These are phyloP conservation scores for Eilema caniola DNA, from an alignment of 2,888 invertebrate genomes.

Conservation along the genomic window DNA sequence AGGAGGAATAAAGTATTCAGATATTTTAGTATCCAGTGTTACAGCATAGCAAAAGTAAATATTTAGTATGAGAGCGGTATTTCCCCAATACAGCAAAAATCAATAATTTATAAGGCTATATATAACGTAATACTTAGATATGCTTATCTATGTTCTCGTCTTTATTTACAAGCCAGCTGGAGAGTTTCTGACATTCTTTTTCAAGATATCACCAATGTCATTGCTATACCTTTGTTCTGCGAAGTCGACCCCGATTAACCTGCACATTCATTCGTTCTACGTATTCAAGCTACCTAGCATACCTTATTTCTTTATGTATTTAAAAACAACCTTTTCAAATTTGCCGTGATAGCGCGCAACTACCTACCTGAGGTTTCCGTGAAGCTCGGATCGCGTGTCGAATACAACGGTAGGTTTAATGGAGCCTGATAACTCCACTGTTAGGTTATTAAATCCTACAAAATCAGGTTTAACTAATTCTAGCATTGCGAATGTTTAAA, in stretches of 20 bases:
- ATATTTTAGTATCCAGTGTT: no score
- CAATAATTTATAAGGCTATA: no score
- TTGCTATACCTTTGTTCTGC: neutral
- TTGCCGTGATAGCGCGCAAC: constrained; percentile 42
- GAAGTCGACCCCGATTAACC: neutral
- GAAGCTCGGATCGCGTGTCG: constrained; percentile 78
- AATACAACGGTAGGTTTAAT: constrained; percentile 66
- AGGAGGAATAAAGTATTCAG: no score
- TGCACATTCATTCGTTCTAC: neutral
- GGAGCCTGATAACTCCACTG: constrained; percentile 59
- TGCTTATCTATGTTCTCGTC: no score
- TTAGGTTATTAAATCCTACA: constrained; percentile 49
- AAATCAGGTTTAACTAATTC: constrained; percentile 43
- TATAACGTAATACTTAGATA: no score
- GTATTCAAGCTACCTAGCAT: neutral
- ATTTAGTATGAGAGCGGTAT: no score
- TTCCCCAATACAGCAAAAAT: no score
- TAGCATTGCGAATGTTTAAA: neutral
- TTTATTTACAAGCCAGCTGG: neutral
- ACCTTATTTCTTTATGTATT: neutral
- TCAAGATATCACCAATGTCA: neutral
- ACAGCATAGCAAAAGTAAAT: no score
- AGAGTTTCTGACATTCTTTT: neutral
- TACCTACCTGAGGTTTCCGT: constrained; percentile 77
- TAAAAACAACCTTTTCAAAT: neutral